These are phyloP conservation scores for Patiria pectinifera DNA, from an alignment of 53 echinoderm and acorn worm species.

Conservation along the genomic window DNA sequence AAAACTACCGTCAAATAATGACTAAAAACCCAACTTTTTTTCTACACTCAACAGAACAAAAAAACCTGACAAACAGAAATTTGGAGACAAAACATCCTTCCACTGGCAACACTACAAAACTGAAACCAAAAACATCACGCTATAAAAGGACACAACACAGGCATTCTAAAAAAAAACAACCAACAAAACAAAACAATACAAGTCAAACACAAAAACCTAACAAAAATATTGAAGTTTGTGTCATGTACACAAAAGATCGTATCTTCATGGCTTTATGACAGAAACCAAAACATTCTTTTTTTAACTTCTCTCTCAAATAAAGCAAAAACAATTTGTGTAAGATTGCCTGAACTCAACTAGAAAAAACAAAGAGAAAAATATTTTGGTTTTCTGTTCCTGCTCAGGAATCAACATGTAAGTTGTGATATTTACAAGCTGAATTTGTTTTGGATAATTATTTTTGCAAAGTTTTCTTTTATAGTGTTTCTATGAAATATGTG, in stretches of 20 bases:
- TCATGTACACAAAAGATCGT: constrained; percentile 29
- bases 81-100: constrained; percentile 41
- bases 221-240: not conserved
- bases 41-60: not conserved
- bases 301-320: constrained; percentile 21
- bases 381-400: constrained; percentile 39
- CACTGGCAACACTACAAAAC: constrained; percentile 41
- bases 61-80: constrained; percentile 39
- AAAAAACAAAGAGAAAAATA: constrained; percentile 10
- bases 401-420: not conserved
- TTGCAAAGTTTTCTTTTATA: not conserved
- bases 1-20: not conserved
- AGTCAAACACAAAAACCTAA: constrained; percentile 42
- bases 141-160: not conserved
- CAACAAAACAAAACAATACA: constrained; percentile 42
- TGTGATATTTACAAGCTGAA: not conserved
- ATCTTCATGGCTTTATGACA: constrained; percentile 26
- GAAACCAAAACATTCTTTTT: constrained; percentile 60
- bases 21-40: not conserved
- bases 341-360: not conserved
- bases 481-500: no score
- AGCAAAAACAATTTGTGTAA: constrained; percentile 24
- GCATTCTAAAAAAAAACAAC: constrained; percentile 17
- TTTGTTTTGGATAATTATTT: not conserved
- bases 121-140: constrained; percentile 34